Evolutionary conservation across 23 tunicate genomes (phyloP), one percentile per base, ranked within the genome.

Genomic region (Trididemnum clinides): DNA sequence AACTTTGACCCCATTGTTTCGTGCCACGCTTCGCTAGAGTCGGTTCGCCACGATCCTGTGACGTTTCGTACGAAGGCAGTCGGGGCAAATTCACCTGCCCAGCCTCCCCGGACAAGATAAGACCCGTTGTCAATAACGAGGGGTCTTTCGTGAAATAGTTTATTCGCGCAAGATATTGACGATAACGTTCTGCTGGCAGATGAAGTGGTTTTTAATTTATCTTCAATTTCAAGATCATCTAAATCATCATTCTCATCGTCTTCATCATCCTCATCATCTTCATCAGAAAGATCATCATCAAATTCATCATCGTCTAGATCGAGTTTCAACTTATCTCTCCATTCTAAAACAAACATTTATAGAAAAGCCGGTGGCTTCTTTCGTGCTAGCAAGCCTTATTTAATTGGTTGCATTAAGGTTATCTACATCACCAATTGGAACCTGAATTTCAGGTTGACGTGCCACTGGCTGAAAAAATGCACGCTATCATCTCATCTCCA

Each of bases 21-120:
- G 19, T 77, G 84, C 84, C 87, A 91, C n/a, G 88, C 97, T 49
- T 91, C 91, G 62, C 91, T 88, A 58, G 86, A 84, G 51, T 91
- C 91, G 29, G 97, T 84, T 58, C 91, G 77, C 97, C 91, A 87
- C 76, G 72, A 64, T 31, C 97, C 97, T 20, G 83, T 59, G 21
- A 91, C 79, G 62, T 87, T 91, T 36, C 91, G 44, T 33, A 23
- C 33, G 57, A 26, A 19, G 28, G 82, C 59, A 54, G 66, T 49
- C 2, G 97, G 97, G 7, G 54, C 54, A 51, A 71, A 91, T 15
- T 87, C 85, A n/a, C 97, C 91, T 3, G 87, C 88, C 85, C 85
- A 86, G 1, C 97, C 97, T 7, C 81, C 86, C 50, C 89, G 76
- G 22, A 91, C 86, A 23, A 58, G 38, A 54, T 91, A 87, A 39